Percentiles rank a stretch among this genome's conserved stretches.
Evolutionary conservation across 2,888 invertebrate genomes (phyloP).

Genomic region (Lycophotia porphyrea): DNA sequence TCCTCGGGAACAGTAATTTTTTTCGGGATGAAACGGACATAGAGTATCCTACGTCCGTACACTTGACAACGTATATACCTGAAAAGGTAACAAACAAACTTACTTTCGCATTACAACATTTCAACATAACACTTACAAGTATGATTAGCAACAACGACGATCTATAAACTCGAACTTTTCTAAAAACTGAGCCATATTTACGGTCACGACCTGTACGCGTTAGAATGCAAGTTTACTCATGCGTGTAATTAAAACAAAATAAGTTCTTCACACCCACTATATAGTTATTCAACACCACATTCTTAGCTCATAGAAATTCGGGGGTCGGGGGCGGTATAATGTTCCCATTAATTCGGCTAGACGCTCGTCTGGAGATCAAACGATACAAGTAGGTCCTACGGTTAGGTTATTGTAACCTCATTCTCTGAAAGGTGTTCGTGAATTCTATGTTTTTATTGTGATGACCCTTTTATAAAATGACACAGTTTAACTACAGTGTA

Average conservation of each 20-base stretch:
- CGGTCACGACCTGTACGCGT: neutral
- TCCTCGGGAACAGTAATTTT: too few relatives aligned
- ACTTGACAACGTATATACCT: too few relatives aligned
- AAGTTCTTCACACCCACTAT: neutral
- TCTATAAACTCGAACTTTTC: neutral
- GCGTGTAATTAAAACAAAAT: constrained; percentile 15
- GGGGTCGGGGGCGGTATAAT: constrained; percentile 27
- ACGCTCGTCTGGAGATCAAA: constrained; percentile 55
- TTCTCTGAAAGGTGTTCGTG: constrained; percentile 30
- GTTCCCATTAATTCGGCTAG: constrained; percentile 48
- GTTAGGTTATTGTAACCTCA: constrained; percentile 55
- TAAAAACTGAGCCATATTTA: constrained; percentile 4
- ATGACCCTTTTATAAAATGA: constrained; percentile 7
- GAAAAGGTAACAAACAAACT: too few relatives aligned
- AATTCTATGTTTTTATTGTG: constrained; percentile 28
- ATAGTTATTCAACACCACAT: constrained; percentile 22
- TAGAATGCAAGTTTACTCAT: neutral
- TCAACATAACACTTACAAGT: too few relatives aligned
- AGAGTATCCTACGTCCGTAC: too few relatives aligned
- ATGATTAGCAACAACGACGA: neutral
- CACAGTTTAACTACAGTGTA: neutral
- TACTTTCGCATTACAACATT: too few relatives aligned
- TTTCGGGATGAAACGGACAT: too few relatives aligned
- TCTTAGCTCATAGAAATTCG: constrained; percentile 8
- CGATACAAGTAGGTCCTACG: constrained; percentile 44